Percentiles rank a stretch among this genome's conserved stretches.
Conservation (phyloP, 1,140 invertebrate genomes). For the Druon quercuslanigerum region DNA sequence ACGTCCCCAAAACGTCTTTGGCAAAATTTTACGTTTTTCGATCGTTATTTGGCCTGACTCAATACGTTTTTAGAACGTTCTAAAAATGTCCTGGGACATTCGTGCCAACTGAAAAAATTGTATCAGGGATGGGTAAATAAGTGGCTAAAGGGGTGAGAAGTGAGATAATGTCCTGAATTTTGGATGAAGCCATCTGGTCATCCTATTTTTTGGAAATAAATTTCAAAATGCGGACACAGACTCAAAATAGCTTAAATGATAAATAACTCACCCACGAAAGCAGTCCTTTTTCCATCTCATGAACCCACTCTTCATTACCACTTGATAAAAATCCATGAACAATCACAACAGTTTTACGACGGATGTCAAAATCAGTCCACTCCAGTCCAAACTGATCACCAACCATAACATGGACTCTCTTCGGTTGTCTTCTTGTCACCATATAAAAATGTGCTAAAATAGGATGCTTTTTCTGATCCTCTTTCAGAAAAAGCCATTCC, state of each 20-base stretch:
- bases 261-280: constrained; percentile 71
- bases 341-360: constrained; percentile 75
- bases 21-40: no score
- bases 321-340: constrained; percentile 79
- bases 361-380: constrained; percentile 76
- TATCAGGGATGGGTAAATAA: no score
- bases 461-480: constrained; percentile 45
- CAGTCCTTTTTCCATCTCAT: constrained; percentile 74
- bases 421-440: constrained; percentile 56
- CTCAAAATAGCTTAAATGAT: no score
- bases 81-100: no score
- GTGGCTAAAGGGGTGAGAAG: no score
- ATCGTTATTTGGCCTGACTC: no score
- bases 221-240: neutral
- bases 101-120: no score
- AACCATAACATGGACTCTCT: constrained; percentile 55
- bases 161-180: no score
- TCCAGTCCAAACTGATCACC: constrained; percentile 78
- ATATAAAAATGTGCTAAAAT: constrained; percentile 66
- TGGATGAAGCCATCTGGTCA: no score
- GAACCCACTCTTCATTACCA: constrained; percentile 75
- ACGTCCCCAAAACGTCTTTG: no score
- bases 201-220: neutral
- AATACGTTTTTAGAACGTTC: no score
- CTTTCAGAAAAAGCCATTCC: constrained; percentile 37